These are phyloP conservation scores for Rallus limicola DNA, from an alignment of 2,113 vertebrate species.

Conservation along the genomic window DNA sequence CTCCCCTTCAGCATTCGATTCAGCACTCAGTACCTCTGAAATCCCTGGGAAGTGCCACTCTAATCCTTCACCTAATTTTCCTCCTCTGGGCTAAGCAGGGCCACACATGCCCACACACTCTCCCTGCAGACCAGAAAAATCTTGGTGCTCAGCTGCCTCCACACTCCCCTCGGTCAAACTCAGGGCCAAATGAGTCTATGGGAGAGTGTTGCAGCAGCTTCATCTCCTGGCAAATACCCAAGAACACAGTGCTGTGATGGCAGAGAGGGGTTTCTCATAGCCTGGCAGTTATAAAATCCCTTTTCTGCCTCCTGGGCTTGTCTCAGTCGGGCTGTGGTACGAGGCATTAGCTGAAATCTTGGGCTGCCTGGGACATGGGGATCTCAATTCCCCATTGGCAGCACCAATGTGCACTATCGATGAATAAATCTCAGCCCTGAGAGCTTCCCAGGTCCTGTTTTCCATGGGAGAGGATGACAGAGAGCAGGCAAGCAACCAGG, in stretches of 20 bases:
- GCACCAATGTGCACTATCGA: background rate
- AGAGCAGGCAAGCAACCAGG: background rate
- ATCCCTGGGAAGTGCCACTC: background rate
- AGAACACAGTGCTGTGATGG: background rate
- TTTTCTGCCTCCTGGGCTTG: background rate
- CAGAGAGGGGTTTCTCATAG: background rate
- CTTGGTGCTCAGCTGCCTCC: background rate
- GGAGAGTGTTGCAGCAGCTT: background rate
- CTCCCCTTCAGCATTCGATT: background rate
- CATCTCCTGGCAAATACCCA: background rate
- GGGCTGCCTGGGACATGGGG: background rate
- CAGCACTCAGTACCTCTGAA: background rate
- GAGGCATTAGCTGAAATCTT: background rate
- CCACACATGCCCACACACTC: background rate
- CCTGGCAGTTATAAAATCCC: background rate
- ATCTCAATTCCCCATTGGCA: background rate
- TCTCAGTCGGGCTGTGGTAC: fast-evolving
- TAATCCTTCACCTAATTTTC: background rate
- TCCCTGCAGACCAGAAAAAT: background rate
- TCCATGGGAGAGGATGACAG: background rate
- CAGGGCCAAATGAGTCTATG: background rate
- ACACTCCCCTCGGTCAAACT: background rate
- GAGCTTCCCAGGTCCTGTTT: background rate
- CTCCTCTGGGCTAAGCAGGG: background rate
- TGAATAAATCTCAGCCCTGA: background rate